Conservation (phyloP, 2,888 invertebrate species). For the Andrena bucephala region DNA sequence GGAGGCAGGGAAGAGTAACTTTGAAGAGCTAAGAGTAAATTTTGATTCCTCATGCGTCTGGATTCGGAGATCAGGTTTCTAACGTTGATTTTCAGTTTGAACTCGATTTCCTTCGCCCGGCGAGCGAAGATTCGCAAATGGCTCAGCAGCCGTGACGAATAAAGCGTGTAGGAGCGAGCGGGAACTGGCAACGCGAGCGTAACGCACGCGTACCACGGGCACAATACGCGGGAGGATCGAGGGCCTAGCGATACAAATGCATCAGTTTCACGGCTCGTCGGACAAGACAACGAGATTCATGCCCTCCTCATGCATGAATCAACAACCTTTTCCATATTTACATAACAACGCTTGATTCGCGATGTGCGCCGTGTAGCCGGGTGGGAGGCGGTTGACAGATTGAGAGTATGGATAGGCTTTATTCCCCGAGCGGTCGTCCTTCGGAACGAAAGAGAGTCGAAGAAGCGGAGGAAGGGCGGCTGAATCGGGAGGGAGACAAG, state of each 20-base stretch:
- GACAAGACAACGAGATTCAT: slow-evolving; percentile 83
- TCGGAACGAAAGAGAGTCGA: slow-evolving; percentile 40
- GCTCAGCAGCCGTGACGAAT: slow-evolving; percentile 3
- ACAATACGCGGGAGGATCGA: slow-evolving; percentile 52
- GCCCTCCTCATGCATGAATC: slow-evolving; percentile 83
- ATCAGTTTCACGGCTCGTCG: slow-evolving; percentile 84
- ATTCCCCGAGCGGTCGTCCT: slow-evolving; percentile 70
- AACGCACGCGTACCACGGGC: slow-evolving; percentile 53
- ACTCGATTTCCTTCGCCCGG: background rate
- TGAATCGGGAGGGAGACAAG: slow-evolving; percentile 35
- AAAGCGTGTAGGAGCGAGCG: slow-evolving; percentile 21
- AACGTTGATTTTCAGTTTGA: background rate
- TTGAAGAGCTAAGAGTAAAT: too few relatives aligned
- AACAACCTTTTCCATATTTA: slow-evolving; percentile 84
- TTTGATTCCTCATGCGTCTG: too few relatives aligned
- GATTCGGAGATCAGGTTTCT: background rate
- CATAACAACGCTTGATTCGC: slow-evolving; percentile 81
- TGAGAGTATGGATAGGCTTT: slow-evolving; percentile 80
- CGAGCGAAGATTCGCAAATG: slow-evolving; percentile 2
- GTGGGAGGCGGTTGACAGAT: slow-evolving; percentile 81
- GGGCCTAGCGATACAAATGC: slow-evolving; percentile 80
- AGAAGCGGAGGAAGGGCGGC: slow-evolving; percentile 46
- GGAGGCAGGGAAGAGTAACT: too few relatives aligned
- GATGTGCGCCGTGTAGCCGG: slow-evolving; percentile 61
- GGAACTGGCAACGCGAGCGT: slow-evolving; percentile 41